phyloP scores from a whole-genome alignment of 2,888 invertebrate species.

The Eupithecia pulchellata region DNA sequence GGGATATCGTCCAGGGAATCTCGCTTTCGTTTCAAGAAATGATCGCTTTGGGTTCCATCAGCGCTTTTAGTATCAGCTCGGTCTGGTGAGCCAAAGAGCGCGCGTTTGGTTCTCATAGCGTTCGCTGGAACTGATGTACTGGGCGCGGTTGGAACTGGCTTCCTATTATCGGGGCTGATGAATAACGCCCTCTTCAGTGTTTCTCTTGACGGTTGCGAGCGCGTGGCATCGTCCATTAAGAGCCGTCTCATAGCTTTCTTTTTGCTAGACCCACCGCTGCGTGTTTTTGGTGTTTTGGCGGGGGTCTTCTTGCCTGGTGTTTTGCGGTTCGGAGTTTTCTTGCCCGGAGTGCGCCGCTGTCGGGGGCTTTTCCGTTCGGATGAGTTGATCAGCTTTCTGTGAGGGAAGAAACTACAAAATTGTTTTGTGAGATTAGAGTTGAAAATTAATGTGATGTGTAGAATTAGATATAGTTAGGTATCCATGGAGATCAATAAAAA shows the following conservation, averaged over 20 bases:
- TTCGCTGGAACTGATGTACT: conserved; percentile 75
- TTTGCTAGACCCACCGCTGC: conserved; percentile 87
- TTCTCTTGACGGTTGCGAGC: conserved; percentile 80
- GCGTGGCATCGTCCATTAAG: conserved; percentile 72
- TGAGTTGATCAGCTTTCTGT: conserved; percentile 77
- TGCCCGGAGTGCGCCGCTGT: conserved; percentile 79
- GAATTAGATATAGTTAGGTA: neutral
- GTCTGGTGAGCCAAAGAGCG: conserved; percentile 87
- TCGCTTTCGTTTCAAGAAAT: conserved; percentile 78
- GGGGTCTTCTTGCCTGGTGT: conserved; percentile 85
- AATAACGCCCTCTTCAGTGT: conserved; percentile 89
- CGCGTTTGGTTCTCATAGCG: conserved; percentile 87
- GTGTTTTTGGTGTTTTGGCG: conserved; percentile 81
- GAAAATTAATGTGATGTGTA: conserved; percentile 22
- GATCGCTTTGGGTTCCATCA: conserved; percentile 65
- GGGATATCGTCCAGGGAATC: conserved; percentile 72
- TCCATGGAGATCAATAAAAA: too few species aligned
- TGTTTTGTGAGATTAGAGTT: conserved; percentile 53
- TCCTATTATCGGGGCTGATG: conserved; percentile 87
- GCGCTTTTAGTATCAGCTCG: conserved; percentile 72
- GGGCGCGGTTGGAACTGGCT: conserved; percentile 60
- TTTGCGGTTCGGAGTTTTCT: conserved; percentile 71
- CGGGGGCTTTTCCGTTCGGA: conserved; percentile 80
- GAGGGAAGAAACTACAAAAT: conserved; percentile 79
- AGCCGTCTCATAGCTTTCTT: conserved; percentile 83